A percentile compares a stretch with the other conserved stretches of the same genome.
phyloP scores from a whole-genome alignment of 2,888 invertebrate genomes.

The Cataglyphis cursor region DNA sequence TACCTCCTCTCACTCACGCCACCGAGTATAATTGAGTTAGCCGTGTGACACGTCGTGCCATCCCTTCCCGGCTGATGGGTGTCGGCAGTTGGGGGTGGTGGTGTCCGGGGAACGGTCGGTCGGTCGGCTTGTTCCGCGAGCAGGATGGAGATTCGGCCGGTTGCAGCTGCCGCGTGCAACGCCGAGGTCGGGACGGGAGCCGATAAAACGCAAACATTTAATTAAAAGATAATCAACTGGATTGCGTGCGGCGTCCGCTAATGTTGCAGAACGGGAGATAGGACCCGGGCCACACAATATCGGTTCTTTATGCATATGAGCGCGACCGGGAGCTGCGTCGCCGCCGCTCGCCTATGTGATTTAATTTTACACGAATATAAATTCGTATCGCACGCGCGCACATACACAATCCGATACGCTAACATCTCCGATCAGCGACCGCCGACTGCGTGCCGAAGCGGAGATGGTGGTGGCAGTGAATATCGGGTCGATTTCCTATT shows the following conservation, averaged over 20 bases:
- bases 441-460: conserved; percentile 38
- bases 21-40: conserved; percentile 80
- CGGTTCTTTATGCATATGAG: conserved; percentile 84
- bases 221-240: conserved; percentile 86
- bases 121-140: conserved; percentile 59
- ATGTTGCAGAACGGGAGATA: conserved; percentile 81
- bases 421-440: conserved; percentile 44
- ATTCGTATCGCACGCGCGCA: conserved; percentile 79
- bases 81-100: conserved; percentile 15
- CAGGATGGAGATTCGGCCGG: conserved; percentile 52
- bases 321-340: conserved; percentile 45
- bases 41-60: conserved; percentile 77
- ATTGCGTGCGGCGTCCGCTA: conserved; percentile 79
- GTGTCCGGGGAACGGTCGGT: conserved; percentile 27
- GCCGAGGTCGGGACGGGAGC: conserved; percentile 68
- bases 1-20: conserved; percentile 45
- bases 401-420: conserved; percentile 60
- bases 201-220: conserved; percentile 85
- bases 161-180: conserved; percentile 56
- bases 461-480: conserved; percentile 28
- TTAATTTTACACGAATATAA: conserved; percentile 85
- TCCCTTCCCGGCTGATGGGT: conserved; percentile 44
- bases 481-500: conserved; percentile 69
- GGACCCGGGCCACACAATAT: conserved; percentile 78
- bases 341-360: conserved; percentile 73